Evolutionary conservation across 2,888 invertebrate genomes (phyloP).

Genomic region (Idaea straminata): DNA sequence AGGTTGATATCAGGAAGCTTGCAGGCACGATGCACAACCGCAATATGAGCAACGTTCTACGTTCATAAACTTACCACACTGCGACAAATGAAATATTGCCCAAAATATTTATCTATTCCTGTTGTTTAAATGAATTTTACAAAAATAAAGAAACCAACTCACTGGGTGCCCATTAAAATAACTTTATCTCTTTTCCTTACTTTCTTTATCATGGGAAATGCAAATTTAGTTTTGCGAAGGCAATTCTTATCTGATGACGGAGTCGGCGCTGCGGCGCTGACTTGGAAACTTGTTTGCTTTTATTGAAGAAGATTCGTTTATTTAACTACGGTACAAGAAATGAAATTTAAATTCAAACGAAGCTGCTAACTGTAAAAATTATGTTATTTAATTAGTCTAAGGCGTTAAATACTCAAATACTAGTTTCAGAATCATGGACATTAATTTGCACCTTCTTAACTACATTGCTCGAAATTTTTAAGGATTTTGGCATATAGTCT

Average conservation of each 20-base stretch:
- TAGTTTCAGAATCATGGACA: too few relatives aligned
- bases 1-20: slow-evolving; percentile 25
- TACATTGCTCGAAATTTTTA: neutral
- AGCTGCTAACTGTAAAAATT: slow-evolving; percentile 16
- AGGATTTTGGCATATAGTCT: neutral
- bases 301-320: slow-evolving; percentile 36
- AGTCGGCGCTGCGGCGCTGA: slow-evolving; percentile 29
- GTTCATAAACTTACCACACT: neutral
- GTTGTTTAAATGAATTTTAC: neutral
- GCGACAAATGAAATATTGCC: neutral
- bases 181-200: slow-evolving; percentile 25
- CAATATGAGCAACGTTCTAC: neutral
- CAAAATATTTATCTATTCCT: neutral
- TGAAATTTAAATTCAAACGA: slow-evolving; percentile 38
- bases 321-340: slow-evolving; percentile 32
- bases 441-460: too few relatives aligned
- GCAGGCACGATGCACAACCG: neutral
- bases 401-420: too few relatives aligned
- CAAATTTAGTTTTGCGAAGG: slow-evolving; percentile 38
- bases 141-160: slow-evolving; percentile 16
- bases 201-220: slow-evolving; percentile 26
- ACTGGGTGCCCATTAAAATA: slow-evolving; percentile 23
- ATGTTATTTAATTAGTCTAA: too few relatives aligned
- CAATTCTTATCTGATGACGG: slow-evolving; percentile 50
- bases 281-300: slow-evolving; percentile 47